phyloP scores from a whole-genome alignment of 1,140 invertebrate genomes.

The Diabrotica undecimpunctata region DNA sequence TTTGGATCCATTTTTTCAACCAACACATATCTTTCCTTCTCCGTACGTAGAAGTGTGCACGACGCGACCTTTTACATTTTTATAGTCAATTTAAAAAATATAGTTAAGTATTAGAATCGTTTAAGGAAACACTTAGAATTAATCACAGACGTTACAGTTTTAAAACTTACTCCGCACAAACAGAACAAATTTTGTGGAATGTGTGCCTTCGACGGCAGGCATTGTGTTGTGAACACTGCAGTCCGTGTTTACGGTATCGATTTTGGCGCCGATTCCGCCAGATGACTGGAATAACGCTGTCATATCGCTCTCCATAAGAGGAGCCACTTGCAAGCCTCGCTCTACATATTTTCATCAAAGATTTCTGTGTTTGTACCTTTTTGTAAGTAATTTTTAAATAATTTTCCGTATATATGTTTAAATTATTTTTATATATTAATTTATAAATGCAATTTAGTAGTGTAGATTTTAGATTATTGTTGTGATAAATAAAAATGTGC shows the following conservation, averaged over 20 bases:
- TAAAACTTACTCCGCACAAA: conserved; percentile 10
- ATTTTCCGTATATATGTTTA: not conserved
- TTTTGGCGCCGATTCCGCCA: conserved; percentile 42
- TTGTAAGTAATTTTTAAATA: not conserved
- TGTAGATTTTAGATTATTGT: not conserved
- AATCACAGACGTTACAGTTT: conserved; percentile 22
- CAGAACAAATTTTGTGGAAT: conserved; percentile 7
- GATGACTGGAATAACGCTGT: conserved; percentile 26
- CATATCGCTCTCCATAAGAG: conserved; percentile 20
- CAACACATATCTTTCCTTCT: conserved; percentile 23
- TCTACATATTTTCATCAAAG: conserved; percentile 9
- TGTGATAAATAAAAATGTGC: not conserved
- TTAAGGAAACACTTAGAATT: conserved; percentile 18
- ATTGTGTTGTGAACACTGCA: conserved; percentile 48
- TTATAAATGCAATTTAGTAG: not conserved
- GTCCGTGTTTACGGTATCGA: conserved; percentile 43
- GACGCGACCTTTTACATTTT: not conserved
- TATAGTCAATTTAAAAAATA: not conserved
- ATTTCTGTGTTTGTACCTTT: not conserved
- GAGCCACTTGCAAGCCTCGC: conserved; percentile 25
- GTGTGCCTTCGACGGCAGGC: conserved; percentile 31
- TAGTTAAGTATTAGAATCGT: conserved; percentile 7
- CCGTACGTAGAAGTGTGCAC: not conserved
- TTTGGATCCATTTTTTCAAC: conserved; percentile 12
- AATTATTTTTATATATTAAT: too few species aligned